A percentile compares a stretch with the other conserved stretches of the same genome.
Conservation (phyloP, 2,797 vertebrate genomes). For the Acridotheres tristis region DNA sequence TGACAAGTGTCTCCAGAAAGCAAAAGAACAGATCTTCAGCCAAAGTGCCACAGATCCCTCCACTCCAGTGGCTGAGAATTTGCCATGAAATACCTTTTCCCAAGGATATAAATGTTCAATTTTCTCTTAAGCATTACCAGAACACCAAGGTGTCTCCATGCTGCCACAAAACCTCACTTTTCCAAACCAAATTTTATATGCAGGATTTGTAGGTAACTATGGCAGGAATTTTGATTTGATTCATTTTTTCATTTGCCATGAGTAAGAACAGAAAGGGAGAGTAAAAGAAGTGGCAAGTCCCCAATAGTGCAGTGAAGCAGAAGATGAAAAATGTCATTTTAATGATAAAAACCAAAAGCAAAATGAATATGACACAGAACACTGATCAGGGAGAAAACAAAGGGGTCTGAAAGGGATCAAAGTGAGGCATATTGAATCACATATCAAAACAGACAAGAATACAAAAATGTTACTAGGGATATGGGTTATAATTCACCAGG, state of each 20-base stretch:
- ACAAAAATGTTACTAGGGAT: not conserved
- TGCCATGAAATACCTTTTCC: not conserved
- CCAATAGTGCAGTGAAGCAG: not conserved
- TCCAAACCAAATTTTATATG: not conserved
- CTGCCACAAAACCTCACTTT: not conserved
- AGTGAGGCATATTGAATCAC: not conserved
- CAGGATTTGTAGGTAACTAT: not conserved
- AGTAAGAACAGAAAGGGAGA: not conserved
- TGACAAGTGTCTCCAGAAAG: not conserved
- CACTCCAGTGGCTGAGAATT: not conserved
- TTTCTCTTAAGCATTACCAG: not conserved
- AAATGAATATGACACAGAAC: not conserved
- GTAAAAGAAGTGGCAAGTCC: not conserved
- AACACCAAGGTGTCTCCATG: not conserved
- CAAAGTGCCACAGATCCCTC: not conserved
- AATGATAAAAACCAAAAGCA: conserved; percentile 26
- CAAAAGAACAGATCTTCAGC: not conserved
- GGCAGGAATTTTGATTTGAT: not conserved
- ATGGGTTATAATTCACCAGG: not conserved
- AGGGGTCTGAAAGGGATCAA: not conserved
- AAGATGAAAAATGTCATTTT: conserved; percentile 30
- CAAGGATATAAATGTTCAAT: not conserved
- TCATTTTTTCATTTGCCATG: not conserved
- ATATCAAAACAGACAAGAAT: not conserved
- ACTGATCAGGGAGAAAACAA: not conserved